A percentile compares a stretch with the other conserved stretches of the same genome.
Conservation (phyloP, 2,797 vertebrate genomes). For the Onychomys torridus region DNA sequence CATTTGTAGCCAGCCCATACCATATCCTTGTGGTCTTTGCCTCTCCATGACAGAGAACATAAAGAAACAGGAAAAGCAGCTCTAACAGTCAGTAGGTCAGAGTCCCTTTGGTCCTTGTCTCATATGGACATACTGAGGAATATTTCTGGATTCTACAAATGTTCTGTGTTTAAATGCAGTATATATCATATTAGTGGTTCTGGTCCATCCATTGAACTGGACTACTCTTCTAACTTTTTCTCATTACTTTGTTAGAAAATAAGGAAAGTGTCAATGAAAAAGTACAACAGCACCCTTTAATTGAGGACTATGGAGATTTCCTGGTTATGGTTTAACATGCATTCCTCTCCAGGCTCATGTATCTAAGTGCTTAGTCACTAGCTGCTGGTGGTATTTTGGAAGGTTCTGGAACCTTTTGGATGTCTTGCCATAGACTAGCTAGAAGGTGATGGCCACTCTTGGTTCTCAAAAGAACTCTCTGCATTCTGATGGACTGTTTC, state of each 20-base stretch:
- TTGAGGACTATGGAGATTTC: not conserved
- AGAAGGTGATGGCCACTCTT: not conserved
- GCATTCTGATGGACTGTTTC: not conserved
- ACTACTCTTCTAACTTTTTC: slow-evolving; percentile 8
- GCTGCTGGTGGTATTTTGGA: not conserved
- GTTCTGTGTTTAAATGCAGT: slow-evolving; percentile 39
- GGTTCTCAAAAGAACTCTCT: not conserved
- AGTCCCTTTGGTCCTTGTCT: slow-evolving; percentile 25
- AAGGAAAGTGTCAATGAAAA: not conserved
- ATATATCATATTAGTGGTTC: slow-evolving; percentile 19
- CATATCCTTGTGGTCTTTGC: not conserved
- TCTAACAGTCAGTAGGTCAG: not conserved
- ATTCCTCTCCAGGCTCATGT: not conserved
- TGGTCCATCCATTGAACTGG: not conserved
- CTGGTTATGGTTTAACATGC: not conserved
- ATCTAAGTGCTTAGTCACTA: not conserved
- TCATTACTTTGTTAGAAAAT: not conserved
- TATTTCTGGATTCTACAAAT: slow-evolving; percentile 47
- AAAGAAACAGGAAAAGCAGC: slow-evolving; percentile 6
- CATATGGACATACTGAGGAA: not conserved
- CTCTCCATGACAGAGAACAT: not conserved
- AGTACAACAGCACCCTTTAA: not conserved
- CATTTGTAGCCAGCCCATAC: not conserved
- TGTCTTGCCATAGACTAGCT: not conserved
- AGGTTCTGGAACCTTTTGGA: not conserved